phyloP scores from a whole-genome alignment of 2,113 vertebrate species.

The Verasper variegatus region DNA sequence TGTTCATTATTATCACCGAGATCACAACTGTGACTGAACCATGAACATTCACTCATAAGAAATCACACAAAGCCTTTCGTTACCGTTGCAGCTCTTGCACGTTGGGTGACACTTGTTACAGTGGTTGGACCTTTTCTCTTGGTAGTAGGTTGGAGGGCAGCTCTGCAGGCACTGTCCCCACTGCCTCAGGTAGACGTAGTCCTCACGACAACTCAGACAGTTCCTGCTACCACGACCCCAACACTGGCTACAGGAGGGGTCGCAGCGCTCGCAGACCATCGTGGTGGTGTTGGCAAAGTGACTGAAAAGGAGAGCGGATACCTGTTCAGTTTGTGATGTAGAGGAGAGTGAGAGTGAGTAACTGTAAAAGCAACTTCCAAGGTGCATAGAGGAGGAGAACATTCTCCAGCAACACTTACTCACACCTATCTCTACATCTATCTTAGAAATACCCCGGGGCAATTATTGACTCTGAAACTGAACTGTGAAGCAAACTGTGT shows the following conservation, averaged over 20 bases:
- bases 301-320: slow-evolving; percentile 70
- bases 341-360: no score
- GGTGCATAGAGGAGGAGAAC: no score
- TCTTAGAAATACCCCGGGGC: no score
- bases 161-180: slow-evolving; percentile 78
- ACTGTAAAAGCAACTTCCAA: no score
- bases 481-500: not conserved
- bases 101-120: slow-evolving; percentile 89
- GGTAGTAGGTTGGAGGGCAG: slow-evolving; percentile 87
- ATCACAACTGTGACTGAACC: not conserved
- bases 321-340: not conserved
- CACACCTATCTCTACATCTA: no score
- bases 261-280: slow-evolving; percentile 84
- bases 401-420: no score
- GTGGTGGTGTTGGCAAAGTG: slow-evolving; percentile 83
- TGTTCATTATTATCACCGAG: not conserved
- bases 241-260: slow-evolving; percentile 87
- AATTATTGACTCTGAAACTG: no score
- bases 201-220: slow-evolving; percentile 85
- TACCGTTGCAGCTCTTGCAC: slow-evolving; percentile 88
- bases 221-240: slow-evolving; percentile 74
- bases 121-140: slow-evolving; percentile 46
- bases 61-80: not conserved
- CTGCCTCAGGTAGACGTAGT: slow-evolving; percentile 83
- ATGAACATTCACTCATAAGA: not conserved